Evolutionary conservation across 2,888 invertebrate species (phyloP).

Genomic region (Acronicta aceris): DNA sequence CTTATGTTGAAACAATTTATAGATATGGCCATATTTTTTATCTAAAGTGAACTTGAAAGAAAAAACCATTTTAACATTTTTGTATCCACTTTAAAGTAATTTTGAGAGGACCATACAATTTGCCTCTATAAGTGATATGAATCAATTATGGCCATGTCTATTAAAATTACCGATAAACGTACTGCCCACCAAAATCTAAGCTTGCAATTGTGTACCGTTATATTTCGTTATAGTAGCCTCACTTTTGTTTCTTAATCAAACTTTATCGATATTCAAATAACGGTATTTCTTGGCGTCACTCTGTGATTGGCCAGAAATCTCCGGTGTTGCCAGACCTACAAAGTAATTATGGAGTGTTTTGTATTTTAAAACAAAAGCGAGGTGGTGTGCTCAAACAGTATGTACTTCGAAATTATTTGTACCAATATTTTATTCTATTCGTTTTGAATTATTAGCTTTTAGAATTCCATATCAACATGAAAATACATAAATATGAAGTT

Average conservation of each 20-base stretch:
- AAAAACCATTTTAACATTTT: too few species aligned
- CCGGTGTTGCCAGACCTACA: constrained; percentile 14
- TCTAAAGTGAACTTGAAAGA: neutral
- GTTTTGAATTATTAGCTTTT: constrained; percentile 9
- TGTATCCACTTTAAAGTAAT: too few species aligned
- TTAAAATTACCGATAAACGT: constrained; percentile 42
- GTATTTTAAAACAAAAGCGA: constrained; percentile 42
- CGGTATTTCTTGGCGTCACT: constrained; percentile 1
- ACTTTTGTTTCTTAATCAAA: constrained; percentile 35
- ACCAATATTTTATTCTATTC: constrained; percentile 43
- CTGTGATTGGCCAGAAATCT: constrained; percentile 10
- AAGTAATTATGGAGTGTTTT: constrained; percentile 5
- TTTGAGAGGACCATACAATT: too few species aligned
- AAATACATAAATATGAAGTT: neutral
- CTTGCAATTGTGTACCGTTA: constrained; percentile 45
- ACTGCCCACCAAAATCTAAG: constrained; percentile 62
- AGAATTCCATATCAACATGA: constrained; percentile 3
- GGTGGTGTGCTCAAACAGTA: constrained; percentile 56
- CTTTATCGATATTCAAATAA: neutral
- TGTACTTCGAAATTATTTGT: constrained; percentile 52
- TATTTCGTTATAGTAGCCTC: constrained; percentile 40
- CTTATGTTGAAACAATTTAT: constrained; percentile 38
- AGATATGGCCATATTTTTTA: constrained; percentile 42
- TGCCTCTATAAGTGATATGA: neutral
- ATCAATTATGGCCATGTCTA: constrained; percentile 34